Evolutionary conservation across 2,888 invertebrate species (phyloP).

Genomic region (Desoria tigrina): DNA sequence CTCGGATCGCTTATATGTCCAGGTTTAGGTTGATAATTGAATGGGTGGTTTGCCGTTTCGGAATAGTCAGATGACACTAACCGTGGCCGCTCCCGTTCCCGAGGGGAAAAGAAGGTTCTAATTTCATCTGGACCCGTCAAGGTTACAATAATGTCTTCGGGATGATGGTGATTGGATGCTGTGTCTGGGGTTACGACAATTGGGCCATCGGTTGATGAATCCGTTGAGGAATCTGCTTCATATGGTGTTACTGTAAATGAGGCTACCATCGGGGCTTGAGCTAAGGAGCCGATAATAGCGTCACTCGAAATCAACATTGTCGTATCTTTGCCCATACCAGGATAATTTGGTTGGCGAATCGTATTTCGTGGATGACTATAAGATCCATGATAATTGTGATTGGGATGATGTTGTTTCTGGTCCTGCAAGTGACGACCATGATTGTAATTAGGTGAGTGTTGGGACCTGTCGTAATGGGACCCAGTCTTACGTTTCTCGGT

Average conservation of each 20-base stretch:
- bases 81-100: slow-evolving; percentile 23
- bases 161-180: background rate
- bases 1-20: background rate
- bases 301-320: slow-evolving; percentile 10
- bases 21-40: too few relatives aligned
- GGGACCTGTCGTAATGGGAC: slow-evolving; percentile 33
- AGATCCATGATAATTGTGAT: slow-evolving; percentile 43
- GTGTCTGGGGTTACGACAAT: background rate
- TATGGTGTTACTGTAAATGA: slow-evolving; percentile 37
- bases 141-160: background rate
- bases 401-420: slow-evolving; percentile 30
- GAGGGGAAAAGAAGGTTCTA: slow-evolving; percentile 42
- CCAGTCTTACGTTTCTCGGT: slow-evolving; percentile 43
- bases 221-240: slow-evolving; percentile 5
- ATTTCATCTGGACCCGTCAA: slow-evolving; percentile 35
- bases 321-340: background rate
- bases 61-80: too few relatives aligned
- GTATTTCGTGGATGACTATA: slow-evolving; percentile 24
- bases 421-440: background rate
- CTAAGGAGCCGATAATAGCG: slow-evolving; percentile 14
- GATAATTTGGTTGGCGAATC: background rate
- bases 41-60: too few relatives aligned
- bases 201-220: slow-evolving; percentile 17
- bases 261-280: slow-evolving; percentile 33
- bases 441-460: slow-evolving; percentile 18